These are phyloP conservation scores for Hydrotaea diabolus DNA, from an alignment of 2,888 invertebrate genomes.

Conservation along the genomic window DNA sequence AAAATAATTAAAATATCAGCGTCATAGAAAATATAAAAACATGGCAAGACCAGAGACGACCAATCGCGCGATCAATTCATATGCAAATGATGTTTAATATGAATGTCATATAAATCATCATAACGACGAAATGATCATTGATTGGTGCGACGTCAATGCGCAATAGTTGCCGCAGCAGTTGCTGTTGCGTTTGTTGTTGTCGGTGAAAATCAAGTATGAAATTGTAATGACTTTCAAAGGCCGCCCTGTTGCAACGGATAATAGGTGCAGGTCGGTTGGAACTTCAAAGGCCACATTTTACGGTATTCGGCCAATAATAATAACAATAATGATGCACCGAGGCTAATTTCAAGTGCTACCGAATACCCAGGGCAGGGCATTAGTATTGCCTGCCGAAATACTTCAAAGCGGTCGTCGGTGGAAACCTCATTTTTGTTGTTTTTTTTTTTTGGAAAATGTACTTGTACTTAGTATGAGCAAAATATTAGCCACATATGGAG, in stretches of 20 bases:
- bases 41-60: no score
- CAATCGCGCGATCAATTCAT: neutral
- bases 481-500: neutral
- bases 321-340: conserved; percentile 45
- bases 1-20: no score
- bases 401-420: conserved; percentile 48
- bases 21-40: no score
- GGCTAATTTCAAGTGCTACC: conserved; percentile 64
- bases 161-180: neutral
- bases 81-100: conserved; percentile 9
- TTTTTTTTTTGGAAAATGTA: neutral
- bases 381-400: conserved; percentile 42
- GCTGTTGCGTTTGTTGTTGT: neutral
- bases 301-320: neutral
- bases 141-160: neutral
- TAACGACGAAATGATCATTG: neutral
- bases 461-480: conserved; percentile 2
- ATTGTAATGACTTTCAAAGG: conserved; percentile 38
- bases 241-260: neutral
- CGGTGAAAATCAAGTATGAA: conserved; percentile 43
- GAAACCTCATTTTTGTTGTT: conserved; percentile 1
- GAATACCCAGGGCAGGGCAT: conserved; percentile 13
- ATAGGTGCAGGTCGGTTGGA: neutral
- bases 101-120: conserved; percentile 26
- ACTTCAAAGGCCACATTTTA: conserved; percentile 5